Base-by-base conservation (phyloP, 2,797 vertebrate genomes). In the Nyctibius grandis region DNA sequence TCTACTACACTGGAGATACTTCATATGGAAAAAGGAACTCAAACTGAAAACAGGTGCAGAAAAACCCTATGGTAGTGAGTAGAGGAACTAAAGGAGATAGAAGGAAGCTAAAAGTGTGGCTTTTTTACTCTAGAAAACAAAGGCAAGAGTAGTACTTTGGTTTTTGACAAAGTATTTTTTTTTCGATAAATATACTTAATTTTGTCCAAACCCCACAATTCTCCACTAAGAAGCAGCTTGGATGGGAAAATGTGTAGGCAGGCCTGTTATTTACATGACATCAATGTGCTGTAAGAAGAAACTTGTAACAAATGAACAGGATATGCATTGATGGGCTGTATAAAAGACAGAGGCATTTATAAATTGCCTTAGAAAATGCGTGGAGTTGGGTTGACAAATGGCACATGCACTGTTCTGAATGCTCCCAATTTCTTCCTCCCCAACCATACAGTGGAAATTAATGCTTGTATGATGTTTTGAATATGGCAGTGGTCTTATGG, bases 211-310 rank as follows among this genome's bases (percentile, higher is more conserved):
- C n/a, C 3, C 2, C 9, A 51, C 33, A 63, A 14, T 59, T 50
- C 14, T 77, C 47, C 3, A 5, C 3, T 69, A 42, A 77, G 28
- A 85, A 91, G 73, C 12, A 34, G 5, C 73, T 91, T 64, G 29
- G 11, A n/a, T 0, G 1, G n/a, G 10, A 45, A 91, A 65, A 10
- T 3, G 0, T 63, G 12, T 59, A 60, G 36, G 17, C 17, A 63
- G 15, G 14, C 13, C 26, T 22, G 6, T n/a, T n/a, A n/a, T n/a
- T 74, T 60, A 19, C 5, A 5, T 59, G 25, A 36, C 19, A 22
- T 67, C 14, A 44, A 2, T 40, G 15, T 74, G 7, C 56, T 51
- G 4, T 67, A 47, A 45, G 64, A 79, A 44, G 45, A 54, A 79
- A n/a, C 5, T 8, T 63, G 19, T 73, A 61, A 59, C 31, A 69